phyloP scores from a whole-genome alignment of 2,797 vertebrate species.

The Phylloscopus collybita region DNA sequence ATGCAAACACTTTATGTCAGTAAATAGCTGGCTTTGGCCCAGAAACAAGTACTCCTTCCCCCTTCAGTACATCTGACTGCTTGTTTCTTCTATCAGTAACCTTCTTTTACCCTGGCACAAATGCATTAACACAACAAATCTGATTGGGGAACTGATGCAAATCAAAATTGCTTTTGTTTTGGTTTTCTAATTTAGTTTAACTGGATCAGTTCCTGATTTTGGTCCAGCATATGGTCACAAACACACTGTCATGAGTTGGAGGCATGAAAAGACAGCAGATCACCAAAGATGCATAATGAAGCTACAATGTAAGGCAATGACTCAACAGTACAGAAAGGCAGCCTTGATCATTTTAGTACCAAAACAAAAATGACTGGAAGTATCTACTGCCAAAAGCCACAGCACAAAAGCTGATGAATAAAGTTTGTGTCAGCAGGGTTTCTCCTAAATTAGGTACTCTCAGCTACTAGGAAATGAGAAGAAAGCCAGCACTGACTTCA shows the following conservation, averaged over 20 bases:
- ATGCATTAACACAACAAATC: background rate
- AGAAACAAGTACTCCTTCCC: background rate
- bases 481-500: background rate
- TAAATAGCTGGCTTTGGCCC: background rate
- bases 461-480: background rate
- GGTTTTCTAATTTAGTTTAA: background rate
- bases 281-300: background rate
- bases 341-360: background rate
- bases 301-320: background rate
- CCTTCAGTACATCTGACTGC: background rate
- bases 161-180: background rate
- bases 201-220: background rate
- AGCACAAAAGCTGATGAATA: background rate
- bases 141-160: background rate
- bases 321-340: background rate
- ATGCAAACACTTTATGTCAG: background rate
- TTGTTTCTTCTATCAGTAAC: background rate
- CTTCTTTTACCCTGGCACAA: accelerated
- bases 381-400: background rate
- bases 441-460: background rate
- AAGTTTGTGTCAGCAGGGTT: background rate
- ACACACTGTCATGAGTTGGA: background rate
- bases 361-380: background rate
- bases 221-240: background rate
- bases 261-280: background rate